Evolutionary conservation across 1,140 invertebrate genomes (phyloP).

Genomic region (Campodea augens): DNA sequence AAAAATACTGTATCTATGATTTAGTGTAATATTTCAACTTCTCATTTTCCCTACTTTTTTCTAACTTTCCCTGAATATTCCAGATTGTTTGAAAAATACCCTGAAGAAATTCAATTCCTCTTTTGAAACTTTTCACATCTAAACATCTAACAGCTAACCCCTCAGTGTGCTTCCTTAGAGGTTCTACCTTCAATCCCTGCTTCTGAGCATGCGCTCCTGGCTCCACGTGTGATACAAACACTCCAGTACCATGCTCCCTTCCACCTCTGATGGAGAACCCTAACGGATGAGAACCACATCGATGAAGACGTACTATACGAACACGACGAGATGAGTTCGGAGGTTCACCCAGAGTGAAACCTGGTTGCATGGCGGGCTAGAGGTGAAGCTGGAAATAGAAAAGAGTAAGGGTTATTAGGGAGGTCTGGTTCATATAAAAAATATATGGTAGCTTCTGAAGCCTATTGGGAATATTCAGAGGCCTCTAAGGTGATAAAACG

Average conservation of each 20-base stretch:
- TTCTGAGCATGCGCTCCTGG: constrained; percentile 61
- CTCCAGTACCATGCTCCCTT: constrained; percentile 73
- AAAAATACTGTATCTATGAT: constrained; percentile 1
- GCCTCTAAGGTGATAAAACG: too few species aligned
- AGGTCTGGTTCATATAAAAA: too few species aligned
- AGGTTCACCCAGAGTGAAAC: background rate
- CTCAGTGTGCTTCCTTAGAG: background rate
- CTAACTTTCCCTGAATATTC: background rate
- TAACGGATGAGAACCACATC: constrained; percentile 32
- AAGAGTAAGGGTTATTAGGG: too few species aligned
- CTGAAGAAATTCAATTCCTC: background rate
- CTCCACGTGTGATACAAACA: constrained; percentile 78
- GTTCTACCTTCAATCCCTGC: constrained; percentile 62
- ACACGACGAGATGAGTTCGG: background rate
- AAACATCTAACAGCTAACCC: too few species aligned
- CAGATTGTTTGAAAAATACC: background rate
- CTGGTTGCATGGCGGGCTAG: too few species aligned
- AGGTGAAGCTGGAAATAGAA: too few species aligned
- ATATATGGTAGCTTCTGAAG: too few species aligned
- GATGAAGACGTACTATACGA: constrained; percentile 16
- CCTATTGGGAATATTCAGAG: too few species aligned
- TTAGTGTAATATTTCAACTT: background rate
- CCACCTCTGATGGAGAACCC: constrained; percentile 82
- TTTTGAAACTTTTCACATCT: too few species aligned
- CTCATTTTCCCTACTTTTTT: background rate